phyloP scores from a whole-genome alignment of 2,113 vertebrate genomes.

The Pituophis catenifer region DNA sequence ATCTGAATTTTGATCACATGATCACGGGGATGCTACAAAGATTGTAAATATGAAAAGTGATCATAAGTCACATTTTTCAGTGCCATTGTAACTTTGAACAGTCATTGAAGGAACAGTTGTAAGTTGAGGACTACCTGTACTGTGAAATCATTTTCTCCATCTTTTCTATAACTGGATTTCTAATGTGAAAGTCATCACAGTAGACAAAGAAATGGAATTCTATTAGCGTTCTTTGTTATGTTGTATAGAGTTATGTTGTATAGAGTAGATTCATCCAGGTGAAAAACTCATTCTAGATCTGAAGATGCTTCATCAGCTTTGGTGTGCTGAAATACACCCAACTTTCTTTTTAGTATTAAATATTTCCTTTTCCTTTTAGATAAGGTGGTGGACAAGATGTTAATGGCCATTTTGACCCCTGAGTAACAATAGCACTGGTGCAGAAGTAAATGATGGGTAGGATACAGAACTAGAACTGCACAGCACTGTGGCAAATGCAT shows the following conservation, averaged over 20 bases:
- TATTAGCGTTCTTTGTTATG: background rate
- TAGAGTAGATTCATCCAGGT: background rate
- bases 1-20: background rate
- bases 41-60: background rate
- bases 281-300: background rate
- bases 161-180: background rate
- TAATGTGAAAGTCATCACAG: background rate
- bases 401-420: background rate
- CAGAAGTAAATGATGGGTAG: background rate
- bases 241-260: background rate
- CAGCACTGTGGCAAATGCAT: background rate
- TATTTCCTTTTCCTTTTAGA: background rate
- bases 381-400: background rate
- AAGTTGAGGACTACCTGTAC: background rate
- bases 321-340: background rate
- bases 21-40: background rate
- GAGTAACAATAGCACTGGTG: background rate
- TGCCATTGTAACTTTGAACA: background rate
- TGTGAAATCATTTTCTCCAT: background rate
- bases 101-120: background rate
- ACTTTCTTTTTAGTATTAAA: background rate
- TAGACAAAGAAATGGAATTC: background rate
- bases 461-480: background rate
- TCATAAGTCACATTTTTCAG: background rate
- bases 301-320: background rate